These are phyloP conservation scores for Oreonectes daqikongensis DNA, from an alignment of 2,797 vertebrate genomes.

Conservation along the genomic window DNA sequence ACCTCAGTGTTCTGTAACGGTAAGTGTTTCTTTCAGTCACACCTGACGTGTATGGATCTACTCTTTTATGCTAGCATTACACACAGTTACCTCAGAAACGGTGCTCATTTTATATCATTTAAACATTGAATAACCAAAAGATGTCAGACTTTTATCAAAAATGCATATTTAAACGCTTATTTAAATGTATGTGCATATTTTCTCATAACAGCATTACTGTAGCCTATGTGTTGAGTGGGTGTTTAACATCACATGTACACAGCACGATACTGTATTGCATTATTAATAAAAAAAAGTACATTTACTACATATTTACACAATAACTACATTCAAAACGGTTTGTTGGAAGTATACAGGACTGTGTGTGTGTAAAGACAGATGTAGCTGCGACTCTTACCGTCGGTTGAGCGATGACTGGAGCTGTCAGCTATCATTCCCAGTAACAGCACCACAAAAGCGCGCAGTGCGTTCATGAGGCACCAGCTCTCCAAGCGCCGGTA, in stretches of 20 bases:
- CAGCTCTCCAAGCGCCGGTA: conserved; percentile 42
- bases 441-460: conserved; percentile 41
- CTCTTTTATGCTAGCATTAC: background rate
- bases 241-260: background rate
- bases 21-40: too few species aligned
- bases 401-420: conserved; percentile 17
- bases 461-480: conserved; percentile 18
- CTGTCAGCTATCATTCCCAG: conserved; percentile 28
- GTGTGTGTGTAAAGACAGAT: background rate
- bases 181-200: background rate
- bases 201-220: background rate
- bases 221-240: background rate
- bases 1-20: too few species aligned
- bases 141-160: background rate
- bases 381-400: conserved; percentile 40
- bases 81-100: background rate
- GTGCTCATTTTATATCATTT: too few species aligned
- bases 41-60: too few species aligned
- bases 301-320: background rate
- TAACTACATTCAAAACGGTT: background rate
- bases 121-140: too few species aligned
- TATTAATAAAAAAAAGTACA: background rate
- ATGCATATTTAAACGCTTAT: background rate
- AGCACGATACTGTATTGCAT: background rate
- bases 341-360: background rate